Evolutionary conservation across 2,113 vertebrate genomes (phyloP).

Genomic region (mouse (Mus musculus)): DNA sequence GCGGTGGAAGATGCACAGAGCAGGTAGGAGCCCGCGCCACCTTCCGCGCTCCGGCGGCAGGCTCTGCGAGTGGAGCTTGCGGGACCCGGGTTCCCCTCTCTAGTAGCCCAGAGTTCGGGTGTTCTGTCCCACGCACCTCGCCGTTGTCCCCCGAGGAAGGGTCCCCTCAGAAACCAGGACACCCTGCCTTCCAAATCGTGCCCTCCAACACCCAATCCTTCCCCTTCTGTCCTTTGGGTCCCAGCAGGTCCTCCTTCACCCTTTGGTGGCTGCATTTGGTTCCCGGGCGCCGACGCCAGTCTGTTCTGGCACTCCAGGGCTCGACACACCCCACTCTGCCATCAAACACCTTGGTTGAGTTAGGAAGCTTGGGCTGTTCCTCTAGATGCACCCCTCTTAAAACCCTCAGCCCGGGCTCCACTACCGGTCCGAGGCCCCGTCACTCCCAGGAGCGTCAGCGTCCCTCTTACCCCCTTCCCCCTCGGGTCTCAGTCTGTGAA

Average conservation of each 20-base stretch:
- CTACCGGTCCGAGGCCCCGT: not conserved
- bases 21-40: conserved; percentile 73
- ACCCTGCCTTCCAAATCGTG: not conserved
- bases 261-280: not conserved
- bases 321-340: not conserved
- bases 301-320: not conserved
- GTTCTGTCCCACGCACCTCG: not conserved
- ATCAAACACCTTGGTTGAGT: not conserved
- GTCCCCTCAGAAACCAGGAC: not conserved
- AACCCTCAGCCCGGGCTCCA: not conserved
- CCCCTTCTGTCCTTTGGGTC: not conserved
- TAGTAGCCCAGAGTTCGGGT: not conserved
- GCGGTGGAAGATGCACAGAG: conserved; percentile 78
- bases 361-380: not conserved
- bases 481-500: not conserved
- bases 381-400: not conserved
- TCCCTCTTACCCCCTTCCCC: not conserved
- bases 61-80: conserved; percentile 9
- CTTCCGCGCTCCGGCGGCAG: not conserved
- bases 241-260: not conserved
- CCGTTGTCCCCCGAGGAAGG: not conserved
- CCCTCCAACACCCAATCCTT: not conserved
- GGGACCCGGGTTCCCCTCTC: not conserved
- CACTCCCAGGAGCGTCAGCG: not conserved
- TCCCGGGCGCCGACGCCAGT: not conserved